Evolutionary conservation across 2,888 invertebrate species (phyloP).

Genomic region (Beris morrisii): DNA sequence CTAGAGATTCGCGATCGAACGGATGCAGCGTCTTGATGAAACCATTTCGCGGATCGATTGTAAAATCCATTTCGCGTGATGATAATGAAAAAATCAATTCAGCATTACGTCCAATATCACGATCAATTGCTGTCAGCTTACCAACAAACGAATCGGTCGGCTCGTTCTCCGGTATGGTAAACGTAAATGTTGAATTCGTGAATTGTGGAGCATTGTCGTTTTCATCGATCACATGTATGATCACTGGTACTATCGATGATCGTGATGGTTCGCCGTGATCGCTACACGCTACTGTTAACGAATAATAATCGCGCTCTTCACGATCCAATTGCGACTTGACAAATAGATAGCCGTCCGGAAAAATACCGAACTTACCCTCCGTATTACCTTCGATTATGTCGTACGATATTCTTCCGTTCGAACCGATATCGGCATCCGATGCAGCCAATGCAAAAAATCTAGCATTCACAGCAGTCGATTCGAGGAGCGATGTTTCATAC

Average conservation of each 20-base stretch:
- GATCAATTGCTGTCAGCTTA: slow-evolving; percentile 84
- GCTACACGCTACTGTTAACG: slow-evolving; percentile 78
- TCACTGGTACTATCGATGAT: slow-evolving; percentile 85
- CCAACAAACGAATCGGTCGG: slow-evolving; percentile 90
- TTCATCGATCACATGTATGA: slow-evolving; percentile 92
- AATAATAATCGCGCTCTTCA: slow-evolving; percentile 89
- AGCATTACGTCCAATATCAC: slow-evolving; percentile 88
- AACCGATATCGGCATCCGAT: slow-evolving; percentile 82
- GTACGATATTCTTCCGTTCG: slow-evolving; percentile 79
- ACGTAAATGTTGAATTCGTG: slow-evolving; percentile 85
- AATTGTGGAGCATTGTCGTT: slow-evolving; percentile 96
- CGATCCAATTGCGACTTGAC: slow-evolving; percentile 84
- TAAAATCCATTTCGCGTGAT: slow-evolving; percentile 76
- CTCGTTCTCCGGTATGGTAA: slow-evolving; percentile 86
- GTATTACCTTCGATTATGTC: slow-evolving; percentile 83
- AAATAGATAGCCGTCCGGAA: slow-evolving; percentile 91
- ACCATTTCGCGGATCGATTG: slow-evolving; percentile 87
- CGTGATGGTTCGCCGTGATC: slow-evolving; percentile 78
- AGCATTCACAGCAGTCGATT: slow-evolving; percentile 88
- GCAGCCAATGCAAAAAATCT: slow-evolving; percentile 89
- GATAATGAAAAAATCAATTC: slow-evolving; percentile 82
- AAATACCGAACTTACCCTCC: slow-evolving; percentile 87
- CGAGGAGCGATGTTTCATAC: slow-evolving; percentile 88
- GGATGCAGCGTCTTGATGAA: slow-evolving; percentile 82
- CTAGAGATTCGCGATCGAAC: slow-evolving; percentile 87